Base-by-base conservation (phyloP, 2,797 vertebrate genomes). In the Anguilla anguilla region DNA sequence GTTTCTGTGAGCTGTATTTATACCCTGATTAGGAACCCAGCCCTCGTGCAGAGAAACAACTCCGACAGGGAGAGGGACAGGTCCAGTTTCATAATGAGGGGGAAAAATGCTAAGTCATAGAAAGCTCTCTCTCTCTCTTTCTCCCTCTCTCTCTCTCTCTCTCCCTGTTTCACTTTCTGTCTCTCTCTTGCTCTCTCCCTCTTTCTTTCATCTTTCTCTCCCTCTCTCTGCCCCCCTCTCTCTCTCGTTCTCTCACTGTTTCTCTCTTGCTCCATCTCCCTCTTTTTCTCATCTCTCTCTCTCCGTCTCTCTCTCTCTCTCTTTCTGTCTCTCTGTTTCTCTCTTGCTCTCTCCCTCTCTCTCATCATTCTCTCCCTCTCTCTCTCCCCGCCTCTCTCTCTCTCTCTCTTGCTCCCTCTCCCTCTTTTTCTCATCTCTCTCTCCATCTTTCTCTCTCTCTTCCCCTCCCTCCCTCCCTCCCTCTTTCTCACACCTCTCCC, bases 371-470 rank as follows among this genome's bases (percentile, higher is more conserved):
- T 51, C 61, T n/a, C 15, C 2, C 77, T 67, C n/a, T 84, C 49
- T 49, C 53, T 64, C 64, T 88, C 83, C n/a, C 72, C 25, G 17
- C 17, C 55, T 84, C 83, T 28, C 83, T 59, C 53, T 28, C 84
- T 85, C 57, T 61, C 46, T 61, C 55, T 39, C 84, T 64, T 31
- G 25, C 84, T 61, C 28, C 25, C 1, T 28, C 49, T 10, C 53
- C 11, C 59, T 25, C 61, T 22, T 2, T 25, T 0, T 3, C 1
- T 9, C 5, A 2, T 22, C 61, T 64, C 49, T 49, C 49, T 49
- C 49, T 49, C 49, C 6, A 2, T 6, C 19, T 69, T 22, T 28
- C 64, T 69, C n/a, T 69, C 64, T 69, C 22, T 69, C 22, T 69
- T 3, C 28, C 64, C 2, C 1, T 28, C 25, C 10, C 64, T 69